Base-by-base conservation (phyloP, 1,140 invertebrate genomes). In the Platyura marginata region DNA sequence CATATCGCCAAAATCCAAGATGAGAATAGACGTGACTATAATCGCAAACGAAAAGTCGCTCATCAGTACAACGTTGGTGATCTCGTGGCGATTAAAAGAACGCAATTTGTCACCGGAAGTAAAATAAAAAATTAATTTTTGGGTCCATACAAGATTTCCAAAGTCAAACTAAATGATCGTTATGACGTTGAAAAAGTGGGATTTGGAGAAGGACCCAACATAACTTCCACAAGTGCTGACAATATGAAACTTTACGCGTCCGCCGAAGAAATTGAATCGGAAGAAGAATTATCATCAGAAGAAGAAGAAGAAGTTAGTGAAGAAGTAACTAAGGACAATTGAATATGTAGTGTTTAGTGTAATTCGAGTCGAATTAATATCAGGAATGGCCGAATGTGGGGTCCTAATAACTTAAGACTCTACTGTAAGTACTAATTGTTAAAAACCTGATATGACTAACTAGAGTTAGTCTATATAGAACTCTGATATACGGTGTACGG, bases 61-160 rank as follows among this genome's bases (percentile, higher is more conserved):
- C 43, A 21, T 15, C 40, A 43, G 13, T 61, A 57, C 44, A 40
- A 51, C 10, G 45, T 46, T 10, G 51, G 52, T 18, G 54, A 62
- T 43, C 25, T 56, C 34, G 56, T 63, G 3, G 59, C 55, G 9
- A 62, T 62, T 8, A 55, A 59, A 40, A 41, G 56, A 40, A 61
- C 62, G 1, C 59, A 61, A 29, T 55, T 53, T 43, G 48, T 48
- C 2, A 40, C 45, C 19, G 58, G 53, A 6, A 21, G 53, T 10
- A 64, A 64, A 39, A 19, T 64, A 11, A 46, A 51, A 19, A 44
- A 43, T 13, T 60, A 62, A 33, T 65, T 47, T 43, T 39, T 64
- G 16, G 60, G 58, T n/a, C 59, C 60, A 3, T 64, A 65, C 40
- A 25, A 46, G n/a, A 47, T 56, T 10, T 33, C 39, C 3, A 45